Conservation (phyloP, 2,113 vertebrate species). For the Tursiops truncatus region DNA sequence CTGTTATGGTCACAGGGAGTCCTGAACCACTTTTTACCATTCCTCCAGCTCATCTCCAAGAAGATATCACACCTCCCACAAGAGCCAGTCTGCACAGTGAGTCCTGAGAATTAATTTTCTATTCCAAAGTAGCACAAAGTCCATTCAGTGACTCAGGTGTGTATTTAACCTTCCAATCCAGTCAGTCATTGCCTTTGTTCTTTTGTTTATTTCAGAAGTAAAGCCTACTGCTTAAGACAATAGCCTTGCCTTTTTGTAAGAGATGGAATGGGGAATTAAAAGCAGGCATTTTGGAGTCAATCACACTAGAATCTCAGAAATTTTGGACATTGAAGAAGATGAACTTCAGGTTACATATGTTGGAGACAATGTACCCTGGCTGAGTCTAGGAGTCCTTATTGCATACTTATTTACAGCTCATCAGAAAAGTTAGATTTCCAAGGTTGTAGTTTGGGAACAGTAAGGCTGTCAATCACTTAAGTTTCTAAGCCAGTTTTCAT, state of each 20-base stretch:
- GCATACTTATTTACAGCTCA: background rate
- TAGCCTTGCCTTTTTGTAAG: background rate
- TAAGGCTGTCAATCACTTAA: background rate
- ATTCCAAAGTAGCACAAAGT: background rate
- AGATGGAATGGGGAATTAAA: background rate
- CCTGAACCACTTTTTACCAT: background rate
- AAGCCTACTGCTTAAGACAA: background rate
- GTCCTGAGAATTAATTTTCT: background rate
- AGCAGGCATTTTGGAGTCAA: background rate
- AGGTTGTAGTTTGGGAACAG: background rate
- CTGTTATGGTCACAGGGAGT: background rate
- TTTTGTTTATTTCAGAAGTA: background rate
- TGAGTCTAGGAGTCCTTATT: background rate
- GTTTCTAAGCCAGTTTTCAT: background rate
- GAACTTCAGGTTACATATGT: background rate
- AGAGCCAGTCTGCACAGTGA: background rate
- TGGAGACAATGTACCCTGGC: background rate
- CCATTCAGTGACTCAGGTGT: background rate
- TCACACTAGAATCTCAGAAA: background rate
- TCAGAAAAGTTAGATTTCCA: background rate
- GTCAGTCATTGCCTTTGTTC: background rate
- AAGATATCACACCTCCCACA: background rate
- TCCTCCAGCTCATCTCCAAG: background rate
- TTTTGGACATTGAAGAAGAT: background rate
- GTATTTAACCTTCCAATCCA: background rate